Conservation (phyloP, 2,888 invertebrate species). For the Hartigia nigra region DNA sequence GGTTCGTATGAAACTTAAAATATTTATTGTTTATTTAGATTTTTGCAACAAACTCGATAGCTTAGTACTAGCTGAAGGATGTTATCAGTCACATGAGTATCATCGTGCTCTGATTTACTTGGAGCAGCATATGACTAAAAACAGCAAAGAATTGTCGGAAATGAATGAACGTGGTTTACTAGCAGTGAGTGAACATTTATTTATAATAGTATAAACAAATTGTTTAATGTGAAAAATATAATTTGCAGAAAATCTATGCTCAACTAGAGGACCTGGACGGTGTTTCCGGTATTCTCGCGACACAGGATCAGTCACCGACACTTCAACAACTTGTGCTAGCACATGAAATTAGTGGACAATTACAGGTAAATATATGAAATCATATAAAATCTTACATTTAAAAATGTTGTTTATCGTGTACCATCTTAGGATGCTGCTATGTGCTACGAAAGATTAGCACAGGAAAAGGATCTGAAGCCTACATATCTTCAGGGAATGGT, state of each 20-base stretch:
- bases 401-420: not conserved
- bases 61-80: constrained; percentile 76
- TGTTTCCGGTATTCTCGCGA: constrained; percentile 81
- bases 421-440: constrained; percentile 78
- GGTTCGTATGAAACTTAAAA: not conserved
- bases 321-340: constrained; percentile 85
- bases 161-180: constrained; percentile 55
- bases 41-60: constrained; percentile 71
- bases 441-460: constrained; percentile 87
- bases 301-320: constrained; percentile 80
- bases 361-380: constrained; percentile 66
- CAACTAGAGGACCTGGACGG: constrained; percentile 91
- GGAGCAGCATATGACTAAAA: constrained; percentile 75
- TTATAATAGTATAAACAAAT: not conserved
- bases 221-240: not conserved
- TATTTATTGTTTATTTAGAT: constrained; percentile 31
- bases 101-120: constrained; percentile 81
- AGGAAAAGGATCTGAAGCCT: constrained; percentile 66
- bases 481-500: constrained; percentile 78
- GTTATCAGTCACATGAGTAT: constrained; percentile 80
- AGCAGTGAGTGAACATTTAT: constrained; percentile 43
- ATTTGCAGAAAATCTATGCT: constrained; percentile 81
- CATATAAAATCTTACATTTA: not conserved
- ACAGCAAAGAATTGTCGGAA: constrained; percentile 56
- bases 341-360: constrained; percentile 84